Conservation (phyloP, 2,797 vertebrate species). For the Macropodus opercularis region DNA sequence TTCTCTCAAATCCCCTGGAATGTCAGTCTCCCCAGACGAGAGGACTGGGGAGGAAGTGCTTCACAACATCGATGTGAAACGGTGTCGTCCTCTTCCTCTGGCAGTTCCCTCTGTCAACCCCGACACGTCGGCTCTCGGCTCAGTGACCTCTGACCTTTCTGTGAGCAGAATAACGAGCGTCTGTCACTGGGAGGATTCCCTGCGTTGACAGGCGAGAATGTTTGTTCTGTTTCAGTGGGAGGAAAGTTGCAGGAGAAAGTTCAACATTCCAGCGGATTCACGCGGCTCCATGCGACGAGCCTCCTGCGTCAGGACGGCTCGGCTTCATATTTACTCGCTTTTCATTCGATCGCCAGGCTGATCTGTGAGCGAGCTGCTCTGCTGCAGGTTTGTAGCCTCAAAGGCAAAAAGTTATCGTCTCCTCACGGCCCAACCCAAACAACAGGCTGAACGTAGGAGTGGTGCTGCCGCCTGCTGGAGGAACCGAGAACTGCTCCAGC, state of each 20-base stretch:
- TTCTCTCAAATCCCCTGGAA: slow-evolving; percentile 5
- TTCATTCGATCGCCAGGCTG: too few species aligned
- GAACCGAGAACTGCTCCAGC: background rate
- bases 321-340: too few species aligned
- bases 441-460: too few species aligned
- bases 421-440: too few species aligned
- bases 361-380: too few species aligned
- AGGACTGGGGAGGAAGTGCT: background rate
- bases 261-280: background rate
- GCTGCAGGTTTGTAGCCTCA: too few species aligned
- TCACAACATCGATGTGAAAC: background rate
- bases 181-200: slow-evolving; percentile 10
- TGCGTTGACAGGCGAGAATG: slow-evolving; percentile 13
- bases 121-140: background rate
- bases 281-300: too few species aligned
- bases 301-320: too few species aligned
- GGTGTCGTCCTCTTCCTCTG: too few species aligned
- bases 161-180: background rate
- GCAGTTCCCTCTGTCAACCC: too few species aligned
- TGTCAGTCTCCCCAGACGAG: background rate
- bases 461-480: slow-evolving; percentile 12
- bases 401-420: too few species aligned
- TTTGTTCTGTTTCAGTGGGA: background rate
- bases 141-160: slow-evolving; percentile 10
- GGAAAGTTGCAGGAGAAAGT: background rate